Conservation (phyloP, 2,113 vertebrate genomes). For the Melanerpes aurifrons region DNA sequence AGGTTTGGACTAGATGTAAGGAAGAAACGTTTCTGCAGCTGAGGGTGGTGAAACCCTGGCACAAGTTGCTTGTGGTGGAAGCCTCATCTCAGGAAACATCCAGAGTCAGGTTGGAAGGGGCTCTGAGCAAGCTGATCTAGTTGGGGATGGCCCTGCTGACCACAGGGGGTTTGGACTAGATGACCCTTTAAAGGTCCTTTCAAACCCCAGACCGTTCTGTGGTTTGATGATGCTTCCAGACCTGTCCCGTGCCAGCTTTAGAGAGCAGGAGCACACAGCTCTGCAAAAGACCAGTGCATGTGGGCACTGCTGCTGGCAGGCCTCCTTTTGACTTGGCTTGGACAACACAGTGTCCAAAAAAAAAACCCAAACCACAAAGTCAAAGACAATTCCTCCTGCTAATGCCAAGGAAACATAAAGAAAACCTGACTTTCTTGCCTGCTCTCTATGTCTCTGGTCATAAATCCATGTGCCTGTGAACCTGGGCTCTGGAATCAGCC, state of each 20-base stretch:
- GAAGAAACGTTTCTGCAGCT: no score
- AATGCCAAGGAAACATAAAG: background rate
- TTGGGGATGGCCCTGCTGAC: no score
- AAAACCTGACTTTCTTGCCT: background rate
- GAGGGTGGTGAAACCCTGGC: no score
- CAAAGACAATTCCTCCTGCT: background rate
- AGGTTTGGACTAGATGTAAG: no score
- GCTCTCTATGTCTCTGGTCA: background rate
- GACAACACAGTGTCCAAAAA: background rate
- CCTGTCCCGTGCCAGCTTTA: background rate
- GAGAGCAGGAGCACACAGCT: background rate
- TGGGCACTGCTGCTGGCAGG: background rate
- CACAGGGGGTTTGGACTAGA: no score
- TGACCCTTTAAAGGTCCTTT: no score
- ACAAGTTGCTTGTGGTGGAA: no score
- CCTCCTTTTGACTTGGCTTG: background rate
- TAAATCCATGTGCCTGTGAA: background rate
- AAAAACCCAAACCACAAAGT: background rate
- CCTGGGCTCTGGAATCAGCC: background rate
- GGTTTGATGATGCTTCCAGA: background rate
- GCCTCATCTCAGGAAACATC: no score
- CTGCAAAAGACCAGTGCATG: background rate
- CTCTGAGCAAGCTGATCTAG: no score
- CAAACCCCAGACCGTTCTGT: no score
- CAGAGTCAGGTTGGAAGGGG: no score